Evolutionary conservation across 92 coral and sea anemone genomes (phyloP), one percentile per base, ranked within the genome.

Genomic region (Porites lobata): DNA sequence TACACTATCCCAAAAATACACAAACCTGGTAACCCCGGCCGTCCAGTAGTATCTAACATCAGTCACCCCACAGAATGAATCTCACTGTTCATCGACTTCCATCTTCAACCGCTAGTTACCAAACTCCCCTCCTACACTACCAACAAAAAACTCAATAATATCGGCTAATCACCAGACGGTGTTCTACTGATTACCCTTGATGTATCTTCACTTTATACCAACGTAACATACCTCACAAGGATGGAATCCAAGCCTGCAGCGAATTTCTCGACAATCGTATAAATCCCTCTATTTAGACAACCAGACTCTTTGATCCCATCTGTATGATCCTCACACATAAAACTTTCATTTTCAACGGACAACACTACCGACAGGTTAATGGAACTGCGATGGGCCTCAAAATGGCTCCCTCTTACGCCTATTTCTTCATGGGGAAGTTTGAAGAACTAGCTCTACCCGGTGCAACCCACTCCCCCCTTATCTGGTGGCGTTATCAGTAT

Each of bases 1-100:
- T 79, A 79, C 72, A 63, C 61, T 9, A 79, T 63, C 12, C 72
- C 73, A 12, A 79, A 79, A 59, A n/a, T 79, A 59, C 73, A 79
- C 70, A 79, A 79, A 26, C 47, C 62, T 61, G 84, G 84, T 5
- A 18, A 63, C 50, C 84, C 73, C 22, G 84, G 81, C 9, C 67
- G 81, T 6, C 81, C 80, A 0, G 53, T 52, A 76, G 80, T 76
- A 9, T 77, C 81, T n/a, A 77, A 67, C 43, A 77, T 53, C 11
- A 56, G 81, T 32, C 81, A 77, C 15, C 81, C 81, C 8, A 50
- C 81, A 15, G 81, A 51, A 21, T 47, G 43, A 17, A 77, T 77
- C 5, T 77, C 81, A 13, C 62, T 52, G 26, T 75, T 75, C 24
- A 9, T 65, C 69, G 57, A 53, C 57, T 53, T 53, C 57, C 57